These are phyloP conservation scores for Bicyclus anynana DNA, from an alignment of 1,140 invertebrate genomes.

Conservation along the genomic window DNA sequence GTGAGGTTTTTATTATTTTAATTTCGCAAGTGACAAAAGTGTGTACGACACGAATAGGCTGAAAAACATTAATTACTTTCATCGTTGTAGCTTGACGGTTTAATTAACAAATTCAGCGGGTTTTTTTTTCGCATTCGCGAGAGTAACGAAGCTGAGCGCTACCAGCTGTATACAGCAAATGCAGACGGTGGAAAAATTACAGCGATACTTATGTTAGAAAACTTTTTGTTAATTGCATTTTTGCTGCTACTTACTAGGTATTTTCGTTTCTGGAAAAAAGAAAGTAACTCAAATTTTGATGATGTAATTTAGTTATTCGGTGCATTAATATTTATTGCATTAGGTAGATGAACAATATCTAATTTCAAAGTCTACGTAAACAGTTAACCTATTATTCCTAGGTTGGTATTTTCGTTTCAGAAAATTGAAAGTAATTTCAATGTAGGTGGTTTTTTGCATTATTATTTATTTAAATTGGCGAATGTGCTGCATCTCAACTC, in stretches of 20 bases:
- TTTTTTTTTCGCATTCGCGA: constrained; percentile 15
- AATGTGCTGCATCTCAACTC: too few relatives aligned
- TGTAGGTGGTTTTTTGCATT: too few relatives aligned
- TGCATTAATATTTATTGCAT: too few relatives aligned
- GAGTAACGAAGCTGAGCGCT: constrained; percentile 17
- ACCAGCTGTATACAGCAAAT: constrained; percentile 18
- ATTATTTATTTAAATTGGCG: too few relatives aligned
- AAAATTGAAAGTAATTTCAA: too few relatives aligned
- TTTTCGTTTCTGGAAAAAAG: background rate
- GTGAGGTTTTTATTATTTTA: constrained; percentile 35
- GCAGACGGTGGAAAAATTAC: constrained; percentile 24
- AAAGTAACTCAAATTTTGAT: background rate
- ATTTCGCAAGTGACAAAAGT: constrained; percentile 12
- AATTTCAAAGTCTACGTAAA: background rate
- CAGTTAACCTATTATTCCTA: too few relatives aligned
- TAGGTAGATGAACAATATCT: background rate
- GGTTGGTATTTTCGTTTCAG: too few relatives aligned
- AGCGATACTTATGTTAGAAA: background rate
- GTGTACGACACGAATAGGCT: constrained; percentile 21
- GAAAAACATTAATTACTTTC: constrained; percentile 27
- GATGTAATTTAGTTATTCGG: background rate
- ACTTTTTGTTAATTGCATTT: background rate
- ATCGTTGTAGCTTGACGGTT: constrained; percentile 16
- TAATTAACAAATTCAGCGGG: constrained; percentile 29
- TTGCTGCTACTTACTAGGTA: background rate